Conservation (phyloP, 2,797 vertebrate species). For the Halcyon leucocephala region DNA sequence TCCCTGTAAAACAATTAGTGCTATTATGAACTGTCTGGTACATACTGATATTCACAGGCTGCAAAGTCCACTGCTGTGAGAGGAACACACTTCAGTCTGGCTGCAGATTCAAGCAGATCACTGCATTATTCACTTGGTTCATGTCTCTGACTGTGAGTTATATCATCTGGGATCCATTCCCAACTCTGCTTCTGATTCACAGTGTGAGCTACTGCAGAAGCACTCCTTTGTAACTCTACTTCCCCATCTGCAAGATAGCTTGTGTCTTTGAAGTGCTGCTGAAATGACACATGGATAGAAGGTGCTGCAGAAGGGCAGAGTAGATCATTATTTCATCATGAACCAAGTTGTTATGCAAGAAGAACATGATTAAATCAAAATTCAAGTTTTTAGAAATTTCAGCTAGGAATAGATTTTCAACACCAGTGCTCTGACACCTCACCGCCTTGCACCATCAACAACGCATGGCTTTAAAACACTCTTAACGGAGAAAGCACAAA, state of each 20-base stretch:
- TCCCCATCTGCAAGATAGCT: neutral
- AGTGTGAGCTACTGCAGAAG: neutral
- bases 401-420: neutral
- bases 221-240: neutral
- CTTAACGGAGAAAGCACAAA: conserved; percentile 47
- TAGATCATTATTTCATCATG: neutral
- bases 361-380: neutral
- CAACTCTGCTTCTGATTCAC: neutral
- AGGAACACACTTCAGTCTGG: neutral
- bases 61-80: neutral
- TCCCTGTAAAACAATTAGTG: neutral
- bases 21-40: neutral
- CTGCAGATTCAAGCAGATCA: neutral
- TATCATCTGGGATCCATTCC: neutral
- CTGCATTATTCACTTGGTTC: neutral
- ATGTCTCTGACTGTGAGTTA: neutral
- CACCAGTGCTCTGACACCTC: neutral
- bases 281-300: neutral
- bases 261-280: neutral
- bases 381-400: neutral
- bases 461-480: conserved; percentile 28
- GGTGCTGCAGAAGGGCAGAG: neutral
- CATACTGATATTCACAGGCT: neutral
- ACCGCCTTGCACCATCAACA: conserved; percentile 34
- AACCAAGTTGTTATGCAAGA: neutral